Base-by-base conservation (phyloP, 2,113 vertebrate genomes). In the Calcarius ornatus region DNA sequence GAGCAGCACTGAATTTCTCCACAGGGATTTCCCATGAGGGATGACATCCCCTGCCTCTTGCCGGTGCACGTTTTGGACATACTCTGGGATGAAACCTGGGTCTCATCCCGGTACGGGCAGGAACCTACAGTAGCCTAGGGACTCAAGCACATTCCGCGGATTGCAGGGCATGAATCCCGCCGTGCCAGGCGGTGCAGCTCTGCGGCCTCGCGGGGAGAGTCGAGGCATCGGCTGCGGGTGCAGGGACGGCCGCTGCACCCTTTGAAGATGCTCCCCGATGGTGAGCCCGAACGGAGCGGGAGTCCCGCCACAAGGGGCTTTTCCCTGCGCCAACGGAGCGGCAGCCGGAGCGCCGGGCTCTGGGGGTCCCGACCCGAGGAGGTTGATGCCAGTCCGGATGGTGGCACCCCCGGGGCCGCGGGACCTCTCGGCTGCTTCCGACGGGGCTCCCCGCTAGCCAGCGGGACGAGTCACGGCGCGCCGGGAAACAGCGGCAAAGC, bases 41-140 rank as follows among this genome's bases (percentile, higher is more conserved):
- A 13, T 7, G 15, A 14, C 9, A 27, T 48, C 37, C 37, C 1
- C 0, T 45, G 47, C 3, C 18, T 68, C 9, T 72, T 82, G 12
- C 30, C 0, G 0, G 18, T 31, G 25, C 15, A 9, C 47, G 15
- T 45, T 93, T 82, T 1, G 3, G 9, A 37, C 10, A 20, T 5
- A 9, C 2, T 63, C 18, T 2, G 4, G 27, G 10, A 11, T 38
- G 33, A 72, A 84, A 50, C 53, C 22, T 30, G 20, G 8, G 19
- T 47, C 43, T 12, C 3, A 0, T 53, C 6, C 24, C 1, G 0
- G 2, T 24, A 33, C 1, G 0, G 38, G 6, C 37, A 53, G 40
- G 27, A 16, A 60, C 18, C 1, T 9, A 18, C 1, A 8, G 13
- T 24, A 70, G 35, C 20, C 14, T 42, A 33, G 61, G 7, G 10